Evolutionary conservation across 1,140 invertebrate genomes (phyloP).

Genomic region (Ruditapes philippinarum): DNA sequence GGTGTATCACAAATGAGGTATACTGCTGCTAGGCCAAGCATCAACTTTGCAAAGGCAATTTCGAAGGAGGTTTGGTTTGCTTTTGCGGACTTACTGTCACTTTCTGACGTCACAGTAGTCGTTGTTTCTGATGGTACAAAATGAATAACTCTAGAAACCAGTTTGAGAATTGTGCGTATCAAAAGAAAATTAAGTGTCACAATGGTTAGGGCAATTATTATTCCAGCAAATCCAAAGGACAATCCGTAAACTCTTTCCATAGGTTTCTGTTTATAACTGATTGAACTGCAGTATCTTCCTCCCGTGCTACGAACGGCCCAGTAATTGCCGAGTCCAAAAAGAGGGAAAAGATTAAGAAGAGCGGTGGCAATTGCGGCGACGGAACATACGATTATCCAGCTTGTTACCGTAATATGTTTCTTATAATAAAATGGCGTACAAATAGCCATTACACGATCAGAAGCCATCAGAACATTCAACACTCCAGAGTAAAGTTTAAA

Average conservation of each 20-base stretch:
- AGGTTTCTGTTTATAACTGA: not conserved
- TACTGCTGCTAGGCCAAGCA: constrained; percentile 34
- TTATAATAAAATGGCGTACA: constrained; percentile 51
- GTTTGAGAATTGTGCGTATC: not conserved
- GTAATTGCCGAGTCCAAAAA: constrained; percentile 29
- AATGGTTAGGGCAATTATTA: not conserved
- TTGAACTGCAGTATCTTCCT: not conserved
- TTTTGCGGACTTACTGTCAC: not conserved
- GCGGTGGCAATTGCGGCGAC: not conserved
- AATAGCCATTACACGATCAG: constrained; percentile 29
- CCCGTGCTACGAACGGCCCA: not conserved
- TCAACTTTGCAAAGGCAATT: constrained; percentile 54
- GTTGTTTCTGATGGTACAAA: not conserved
- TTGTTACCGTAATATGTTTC: not conserved
- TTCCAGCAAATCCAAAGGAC: constrained; percentile 13
- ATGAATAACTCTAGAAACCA: not conserved
- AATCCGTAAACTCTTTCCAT: constrained; percentile 24
- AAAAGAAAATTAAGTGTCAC: constrained; percentile 20
- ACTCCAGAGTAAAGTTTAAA: constrained; percentile 19
- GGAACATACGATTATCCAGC: constrained; percentile 21
- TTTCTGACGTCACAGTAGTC: not conserved
- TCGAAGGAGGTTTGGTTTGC: constrained; percentile 37
- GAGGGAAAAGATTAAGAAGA: not conserved
- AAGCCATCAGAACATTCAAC: constrained; percentile 33
- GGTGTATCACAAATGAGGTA: constrained; percentile 50